Percentiles rank a stretch among this genome's conserved stretches.
phyloP scores from a whole-genome alignment of 2,888 invertebrate species.

The Tetheella fluctuosa region DNA sequence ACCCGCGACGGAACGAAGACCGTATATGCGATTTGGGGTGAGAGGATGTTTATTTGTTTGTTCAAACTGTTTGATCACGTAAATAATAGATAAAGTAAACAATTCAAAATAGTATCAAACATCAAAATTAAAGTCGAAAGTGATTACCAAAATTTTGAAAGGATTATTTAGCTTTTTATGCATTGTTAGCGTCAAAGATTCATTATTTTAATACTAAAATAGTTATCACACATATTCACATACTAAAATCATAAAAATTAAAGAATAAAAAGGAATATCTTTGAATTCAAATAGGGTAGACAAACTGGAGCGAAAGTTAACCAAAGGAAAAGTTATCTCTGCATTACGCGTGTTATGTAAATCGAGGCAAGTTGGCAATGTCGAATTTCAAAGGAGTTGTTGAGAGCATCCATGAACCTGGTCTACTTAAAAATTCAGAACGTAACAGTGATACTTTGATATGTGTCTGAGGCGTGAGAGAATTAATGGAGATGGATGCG shows the following conservation, averaged over 20 bases:
- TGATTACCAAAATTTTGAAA: too few relatives aligned
- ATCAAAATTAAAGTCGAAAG: too few relatives aligned
- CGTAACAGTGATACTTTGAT: conserved; percentile 55
- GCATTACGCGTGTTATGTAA: conserved; percentile 73
- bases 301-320: conserved; percentile 31
- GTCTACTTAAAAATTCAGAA: conserved; percentile 71
- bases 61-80: too few relatives aligned
- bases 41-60: too few relatives aligned
- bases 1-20: too few relatives aligned
- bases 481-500: not conserved
- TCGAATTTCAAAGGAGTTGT: conserved; percentile 49
- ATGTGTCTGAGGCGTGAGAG: conserved; percentile 19
- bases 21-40: too few relatives aligned
- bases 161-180: too few relatives aligned
- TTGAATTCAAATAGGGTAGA: conserved; percentile 4
- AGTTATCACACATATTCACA: too few relatives aligned
- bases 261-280: conserved; percentile 12
- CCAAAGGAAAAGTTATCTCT: conserved; percentile 53
- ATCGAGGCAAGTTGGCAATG: conserved; percentile 49
- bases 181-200: too few relatives aligned
- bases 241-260: not conserved
- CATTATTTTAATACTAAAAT: too few relatives aligned
- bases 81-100: too few relatives aligned
- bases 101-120: too few relatives aligned
- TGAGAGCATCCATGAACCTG: conserved; percentile 61